phyloP scores from a whole-genome alignment of 2,888 invertebrate species.

The Apotomis capreana region DNA sequence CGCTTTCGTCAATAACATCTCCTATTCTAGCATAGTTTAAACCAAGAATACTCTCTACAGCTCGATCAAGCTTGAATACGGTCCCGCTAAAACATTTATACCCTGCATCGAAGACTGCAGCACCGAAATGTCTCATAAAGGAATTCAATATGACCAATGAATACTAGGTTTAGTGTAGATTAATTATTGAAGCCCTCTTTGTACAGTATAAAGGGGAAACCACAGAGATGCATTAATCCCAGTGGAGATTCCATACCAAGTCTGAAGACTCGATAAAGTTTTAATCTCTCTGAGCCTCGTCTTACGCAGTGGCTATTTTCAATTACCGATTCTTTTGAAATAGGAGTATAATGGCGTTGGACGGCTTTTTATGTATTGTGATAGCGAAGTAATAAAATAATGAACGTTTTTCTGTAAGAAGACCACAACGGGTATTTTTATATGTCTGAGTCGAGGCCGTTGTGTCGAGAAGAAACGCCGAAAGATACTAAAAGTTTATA shows the following conservation, averaged over 20 bases:
- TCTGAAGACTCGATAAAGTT: constrained; percentile 34
- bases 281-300: constrained; percentile 34
- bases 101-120: constrained; percentile 9
- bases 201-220: constrained; percentile 25
- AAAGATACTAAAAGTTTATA: too few relatives aligned
- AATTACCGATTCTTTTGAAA: constrained; percentile 16
- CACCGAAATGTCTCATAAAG: constrained; percentile 20
- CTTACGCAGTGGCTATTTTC: constrained; percentile 32
- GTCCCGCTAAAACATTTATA: constrained; percentile 7
- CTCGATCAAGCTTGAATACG: background rate
- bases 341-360: background rate
- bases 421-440: too few relatives aligned
- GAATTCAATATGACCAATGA: constrained; percentile 22
- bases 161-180: constrained; percentile 28
- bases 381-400: too few relatives aligned
- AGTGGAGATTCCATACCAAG: constrained; percentile 28
- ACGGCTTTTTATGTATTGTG: too few relatives aligned
- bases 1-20: background rate
- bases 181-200: constrained; percentile 38
- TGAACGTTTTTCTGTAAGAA: too few relatives aligned
- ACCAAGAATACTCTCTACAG: background rate
- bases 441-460: too few relatives aligned
- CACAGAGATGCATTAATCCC: constrained; percentile 36
- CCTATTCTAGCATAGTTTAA: background rate
- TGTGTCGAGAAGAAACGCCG: too few relatives aligned